Base-by-base conservation (phyloP, 1,140 invertebrate species). In the Drosophila tani region DNA sequence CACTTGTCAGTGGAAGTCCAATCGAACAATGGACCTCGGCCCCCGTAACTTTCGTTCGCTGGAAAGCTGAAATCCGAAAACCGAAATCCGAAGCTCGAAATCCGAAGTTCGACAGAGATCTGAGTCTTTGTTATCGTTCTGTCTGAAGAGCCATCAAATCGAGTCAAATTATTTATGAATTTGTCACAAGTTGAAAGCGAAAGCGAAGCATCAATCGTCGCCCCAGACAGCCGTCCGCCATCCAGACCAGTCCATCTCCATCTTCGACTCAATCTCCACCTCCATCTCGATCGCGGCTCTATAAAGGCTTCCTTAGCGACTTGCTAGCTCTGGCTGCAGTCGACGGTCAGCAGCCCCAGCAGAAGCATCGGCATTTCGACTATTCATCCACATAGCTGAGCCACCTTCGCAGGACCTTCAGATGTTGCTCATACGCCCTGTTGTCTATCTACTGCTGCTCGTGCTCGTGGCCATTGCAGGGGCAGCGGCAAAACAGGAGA, bases 91-190 rank as follows among this genome's bases (percentile, higher is more conserved):
- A 29, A 63, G 50, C 19, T 35, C 27, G 15, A 40, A 40, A 43
- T 32, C 17, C n/a, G 21, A 40, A 21, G 17, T 53, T n/a, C 21
- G 15, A 9, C 63, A 46, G 55, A 40, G 43, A 49, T 40, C 27
- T 29, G 21, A 56, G 14, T 67, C 65, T 57, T 71, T 71, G 65
- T 71, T 63, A 69, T 41, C 68, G 66, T 70, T 68, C 67, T 47
- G 67, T 27, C 66, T 71, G 27, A 41, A 41, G 51, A 35, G 66
- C 68, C 69, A 73, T 73, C 69, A 71, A 69, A 71, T 70, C 67
- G 57, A 69, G 41, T 74, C 70, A 74, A 74, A 73, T 74, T 73
- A 73, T 60, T 73, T 74, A 73, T 73, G 68, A 74, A 74, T 74
- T 74, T 74, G 68, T 74, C 70, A 74, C 70, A 35, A 50, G 46